Base-by-base conservation (phyloP, 2,113 vertebrate species). In the Pseudolaguvia tuberculata region DNA sequence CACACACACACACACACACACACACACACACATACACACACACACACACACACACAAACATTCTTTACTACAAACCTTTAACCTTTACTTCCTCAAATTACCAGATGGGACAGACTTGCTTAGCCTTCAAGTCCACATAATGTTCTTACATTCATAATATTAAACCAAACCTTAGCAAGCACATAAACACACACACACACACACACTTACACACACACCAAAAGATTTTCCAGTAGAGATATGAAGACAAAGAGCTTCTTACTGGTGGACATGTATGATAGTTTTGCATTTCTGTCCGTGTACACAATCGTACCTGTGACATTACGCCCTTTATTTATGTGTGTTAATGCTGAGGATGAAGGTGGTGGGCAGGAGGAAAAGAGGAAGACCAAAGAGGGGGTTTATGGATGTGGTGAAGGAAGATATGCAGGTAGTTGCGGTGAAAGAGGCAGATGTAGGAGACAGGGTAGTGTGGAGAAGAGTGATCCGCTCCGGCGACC, bases 61-160 rank as follows among this genome's bases (percentile, higher is more conserved):
- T 42, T 42, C 20, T 25, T 56, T 48, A 47, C 2, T 5, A 20
- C 1, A 47, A 42, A 20, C 21, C 27, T 12, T 29, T 31, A 50
- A 59, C 6, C 17, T 13, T 31, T 2, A 1, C 45, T 42, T 2
- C 27, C 71, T 17, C 31, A 63, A 42, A 9, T 6, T 39, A 73
- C 50, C 57, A 39, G n/a, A 53, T 21, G 31, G 21, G 72, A 65
- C 51, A 62, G 35, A 65, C 51, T 15, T 12, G 4, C 29, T 42
- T 63, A 53, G n/a, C 58, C 72, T 53, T 73, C 29, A 63, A 35
- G 5, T 53, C 48, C 25, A 42, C n/a, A 53, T 29, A 15, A 14
- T 18, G 68, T 12, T 70, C 48, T 70, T 35, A 9, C n/a, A 25
- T 25, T 17, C n/a, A 47, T 6, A 48, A 47, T 47, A 25, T 47